Evolutionary conservation across 2,113 vertebrate species (phyloP), one percentile per base, ranked within the genome.

Genomic region (Melierax canorus): DNA sequence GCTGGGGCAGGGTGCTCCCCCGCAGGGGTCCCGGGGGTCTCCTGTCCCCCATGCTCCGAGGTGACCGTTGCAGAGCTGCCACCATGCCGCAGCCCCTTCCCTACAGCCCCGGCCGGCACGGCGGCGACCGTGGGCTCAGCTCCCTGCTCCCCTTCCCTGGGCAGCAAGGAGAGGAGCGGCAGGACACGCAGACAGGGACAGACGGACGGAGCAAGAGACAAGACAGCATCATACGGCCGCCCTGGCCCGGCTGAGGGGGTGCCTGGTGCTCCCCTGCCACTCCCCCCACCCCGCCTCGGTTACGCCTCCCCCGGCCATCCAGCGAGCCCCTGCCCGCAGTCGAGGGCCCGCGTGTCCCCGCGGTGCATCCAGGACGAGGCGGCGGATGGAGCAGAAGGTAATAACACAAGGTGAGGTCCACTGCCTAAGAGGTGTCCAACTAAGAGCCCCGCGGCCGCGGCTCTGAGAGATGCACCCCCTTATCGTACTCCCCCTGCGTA

Each of bases 401-500:
- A 97, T 96, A 97, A 98, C 96, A 97, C 98, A 98, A 97, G 98
- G 97, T 98, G 98, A 98, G 97, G 97, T 98, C 98, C 98, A 96
- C 97, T 98, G 97, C 97, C 97, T 97, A 97, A 96, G 97, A 94
- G 95, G 92, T 96, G 97, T 97, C 97, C 94, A 92, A 96, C 98
- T 98, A 98, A 98, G 98, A 95, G 97, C 95, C 98, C 98, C 94
- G 89, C 90, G 94, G 98, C 94, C 7, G 41, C 74, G 64, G 97
- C 98, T 97, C 98, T 96, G 97, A 97, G 96, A 98, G 97, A 88
- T 97, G 97, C 98, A 95, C 97, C 97, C 98, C 98, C 98, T 98
- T 98, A 98, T 98, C 98, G 98, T 98, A 98, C 97, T 98, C 98
- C 97, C 97, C 98, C 98, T 99, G 98, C 98, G 97, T 98, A 98